Evolutionary conservation across 2,888 invertebrate species (phyloP).

Genomic region (Tineola bisselliella): DNA sequence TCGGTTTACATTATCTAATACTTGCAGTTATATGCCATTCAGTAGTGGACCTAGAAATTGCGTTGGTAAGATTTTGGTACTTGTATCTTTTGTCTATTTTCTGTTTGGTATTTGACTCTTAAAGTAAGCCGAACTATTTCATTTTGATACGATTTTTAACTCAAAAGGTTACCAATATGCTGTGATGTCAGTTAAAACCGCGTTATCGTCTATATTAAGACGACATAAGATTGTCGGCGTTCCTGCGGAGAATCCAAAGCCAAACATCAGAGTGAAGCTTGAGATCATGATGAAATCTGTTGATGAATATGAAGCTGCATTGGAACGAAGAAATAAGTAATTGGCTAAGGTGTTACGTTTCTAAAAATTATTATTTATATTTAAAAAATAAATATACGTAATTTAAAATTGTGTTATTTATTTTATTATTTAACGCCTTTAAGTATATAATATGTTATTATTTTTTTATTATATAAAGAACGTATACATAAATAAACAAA

Average conservation of each 20-base stretch:
- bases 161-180: constrained; percentile 14
- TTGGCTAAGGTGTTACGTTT: background rate
- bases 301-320: constrained; percentile 38
- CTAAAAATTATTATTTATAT: too few relatives aligned
- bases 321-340: constrained; percentile 22
- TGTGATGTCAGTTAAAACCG: constrained; percentile 10
- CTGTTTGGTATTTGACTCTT: too few relatives aligned
- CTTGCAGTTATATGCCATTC: constrained; percentile 61
- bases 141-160: too few relatives aligned
- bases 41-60: constrained; percentile 64
- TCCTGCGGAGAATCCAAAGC: background rate
- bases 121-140: too few relatives aligned
- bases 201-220: constrained; percentile 5
- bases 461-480: too few relatives aligned
- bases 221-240: background rate
- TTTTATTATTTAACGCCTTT: too few relatives aligned
- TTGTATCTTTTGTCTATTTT: too few relatives aligned
- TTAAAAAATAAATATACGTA: too few relatives aligned
- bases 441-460: too few relatives aligned
- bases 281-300: constrained; percentile 22
- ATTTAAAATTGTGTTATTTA: too few relatives aligned
- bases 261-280: constrained; percentile 4
- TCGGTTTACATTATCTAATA: constrained; percentile 37
- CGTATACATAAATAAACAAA: too few relatives aligned
- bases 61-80: constrained; percentile 44